Base-by-base conservation (phyloP, 2,888 invertebrate species). In the Cosmia pyralina region DNA sequence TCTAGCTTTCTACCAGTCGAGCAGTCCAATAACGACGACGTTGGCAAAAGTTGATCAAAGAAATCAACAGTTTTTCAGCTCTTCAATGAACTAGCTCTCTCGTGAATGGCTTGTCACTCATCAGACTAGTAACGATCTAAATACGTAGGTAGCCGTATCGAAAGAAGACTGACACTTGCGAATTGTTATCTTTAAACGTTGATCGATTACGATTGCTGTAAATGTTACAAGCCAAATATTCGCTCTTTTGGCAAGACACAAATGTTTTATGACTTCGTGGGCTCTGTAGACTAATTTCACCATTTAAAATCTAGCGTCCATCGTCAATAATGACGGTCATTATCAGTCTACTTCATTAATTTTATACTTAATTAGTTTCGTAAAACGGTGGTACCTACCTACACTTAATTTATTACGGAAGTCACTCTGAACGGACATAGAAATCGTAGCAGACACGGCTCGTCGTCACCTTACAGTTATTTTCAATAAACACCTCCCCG, bases 401-500 rank as follows among this genome's bases (percentile, higher is more conserved):
- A 52, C 64, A 76, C 74, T 69, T 81, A 81, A 76, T 84, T 81
- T 65, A 75, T 67, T 84, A 81, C 87, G 88, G 89, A 88, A 88
- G 88, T 81, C 81, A 71, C 81, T 81, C 71, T 67, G 75, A 81
- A 79, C 90, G 85, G 87, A 88, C 84, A 79, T 77, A 78, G 83
- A 85, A 87, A 88, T 88, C 87, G 86, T 84, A 90, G 91, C 92
- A 93, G 94, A 94, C 94, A 93, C 89, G 83, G 81, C 86, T 82
- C 88, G 90, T 94, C 95, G 89, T 93, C 94, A 92, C 93, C 91
- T 91, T 85, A 90, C 89, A 90, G 92, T 87, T 94, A 95, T 94
- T 94, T 94, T 94, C 94, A 94, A 95, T 95, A 95, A 95, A 95
- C 95, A 94, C 94, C 93, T 94, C 91, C 89, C 90, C 86, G 87